Evolutionary conservation across 2,797 vertebrate species (phyloP).

Genomic region (Tauraco hartlaubi): DNA sequence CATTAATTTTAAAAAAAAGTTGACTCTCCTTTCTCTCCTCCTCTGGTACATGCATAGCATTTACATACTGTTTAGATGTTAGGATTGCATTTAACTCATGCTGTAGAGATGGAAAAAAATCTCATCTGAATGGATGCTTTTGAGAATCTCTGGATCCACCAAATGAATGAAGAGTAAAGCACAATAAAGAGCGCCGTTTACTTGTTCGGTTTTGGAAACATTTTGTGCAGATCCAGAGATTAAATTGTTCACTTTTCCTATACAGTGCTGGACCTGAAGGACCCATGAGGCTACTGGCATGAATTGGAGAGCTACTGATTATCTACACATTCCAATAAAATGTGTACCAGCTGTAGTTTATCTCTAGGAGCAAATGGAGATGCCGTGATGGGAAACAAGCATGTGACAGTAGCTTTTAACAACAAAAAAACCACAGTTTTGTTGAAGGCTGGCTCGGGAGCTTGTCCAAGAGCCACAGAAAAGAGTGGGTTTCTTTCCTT

Average conservation of each 20-base stretch:
- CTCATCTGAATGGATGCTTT: neutral
- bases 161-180: neutral
- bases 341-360: neutral
- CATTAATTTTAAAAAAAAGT: neutral
- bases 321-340: neutral
- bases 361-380: constrained; percentile 21
- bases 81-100: neutral
- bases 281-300: neutral
- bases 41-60: neutral
- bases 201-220: neutral
- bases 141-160: neutral
- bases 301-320: neutral
- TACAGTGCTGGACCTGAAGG: neutral
- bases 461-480: constrained; percentile 26
- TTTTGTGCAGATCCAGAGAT: neutral
- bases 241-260: neutral
- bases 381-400: constrained; percentile 3
- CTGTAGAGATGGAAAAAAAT: neutral
- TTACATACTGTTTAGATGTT: neutral
- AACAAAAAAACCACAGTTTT: neutral
- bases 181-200: neutral
- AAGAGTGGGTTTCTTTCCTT: constrained; percentile 32
- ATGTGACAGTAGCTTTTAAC: constrained; percentile 8
- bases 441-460: neutral
- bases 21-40: neutral